phyloP scores from a whole-genome alignment of 2,113 vertebrate species.

The Laterallus jamaicensis region DNA sequence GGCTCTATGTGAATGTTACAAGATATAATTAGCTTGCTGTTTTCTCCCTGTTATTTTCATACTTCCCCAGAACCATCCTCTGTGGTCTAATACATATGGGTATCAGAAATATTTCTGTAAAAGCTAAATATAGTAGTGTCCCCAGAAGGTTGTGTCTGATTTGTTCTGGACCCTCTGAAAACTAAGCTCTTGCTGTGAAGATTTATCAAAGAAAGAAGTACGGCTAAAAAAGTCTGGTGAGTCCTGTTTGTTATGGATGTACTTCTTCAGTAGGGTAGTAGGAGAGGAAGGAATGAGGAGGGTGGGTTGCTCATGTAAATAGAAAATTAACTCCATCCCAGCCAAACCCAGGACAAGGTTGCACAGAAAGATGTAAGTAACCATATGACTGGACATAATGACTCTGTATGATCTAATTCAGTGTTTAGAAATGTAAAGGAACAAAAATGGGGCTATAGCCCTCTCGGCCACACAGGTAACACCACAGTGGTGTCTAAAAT shows the following conservation, averaged over 20 bases:
- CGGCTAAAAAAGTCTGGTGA: not conserved
- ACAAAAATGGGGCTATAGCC: not conserved
- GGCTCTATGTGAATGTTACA: not conserved
- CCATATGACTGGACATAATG: not conserved
- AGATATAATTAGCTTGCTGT: not conserved
- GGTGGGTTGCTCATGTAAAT: accelerated
- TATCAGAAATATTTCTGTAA: not conserved
- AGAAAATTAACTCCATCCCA: not conserved
- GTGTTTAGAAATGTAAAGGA: not conserved
- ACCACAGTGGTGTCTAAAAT: not conserved
- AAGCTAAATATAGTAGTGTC: not conserved
- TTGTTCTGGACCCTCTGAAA: not conserved
- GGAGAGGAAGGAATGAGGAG: not conserved
- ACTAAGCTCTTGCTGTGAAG: not conserved
- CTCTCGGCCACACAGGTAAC: not conserved
- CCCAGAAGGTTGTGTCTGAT: not conserved
- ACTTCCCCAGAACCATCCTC: not conserved
- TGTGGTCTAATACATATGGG: not conserved
- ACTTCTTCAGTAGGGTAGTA: not conserved
- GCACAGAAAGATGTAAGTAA: not conserved
- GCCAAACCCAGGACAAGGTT: not conserved
- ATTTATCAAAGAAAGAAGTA: not conserved
- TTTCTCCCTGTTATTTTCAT: not conserved
- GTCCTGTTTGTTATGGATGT: not conserved
- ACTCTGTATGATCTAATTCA: not conserved